Evolutionary conservation across 2,888 invertebrate species (phyloP).

Genomic region (Drosophila pegasa): DNA sequence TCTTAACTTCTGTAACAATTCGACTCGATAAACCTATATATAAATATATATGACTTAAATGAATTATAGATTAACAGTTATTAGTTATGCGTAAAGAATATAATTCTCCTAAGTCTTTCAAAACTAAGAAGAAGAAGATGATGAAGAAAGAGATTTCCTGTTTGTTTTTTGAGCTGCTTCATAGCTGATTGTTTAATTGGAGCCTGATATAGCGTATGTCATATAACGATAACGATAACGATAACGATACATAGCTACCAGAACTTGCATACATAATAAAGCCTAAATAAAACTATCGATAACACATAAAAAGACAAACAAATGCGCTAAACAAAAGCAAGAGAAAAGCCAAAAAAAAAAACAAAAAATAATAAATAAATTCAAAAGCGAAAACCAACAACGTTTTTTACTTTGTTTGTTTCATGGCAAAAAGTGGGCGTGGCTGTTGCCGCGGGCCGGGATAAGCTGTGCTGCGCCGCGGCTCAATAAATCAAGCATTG

Average conservation of each 20-base stretch:
- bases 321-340: conserved; percentile 12
- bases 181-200: conserved; percentile 2
- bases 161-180: conserved; percentile 7
- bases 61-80: background rate
- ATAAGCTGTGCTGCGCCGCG: conserved; percentile 1
- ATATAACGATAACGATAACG: conserved; percentile 39
- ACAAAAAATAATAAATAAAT: conserved; percentile 54
- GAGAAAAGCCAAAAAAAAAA: conserved; percentile 6
- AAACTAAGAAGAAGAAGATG: background rate
- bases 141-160: background rate
- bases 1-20: background rate
- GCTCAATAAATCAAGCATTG: conserved; percentile 71
- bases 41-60: background rate
- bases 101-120: conserved; percentile 6
- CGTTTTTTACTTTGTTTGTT: conserved; percentile 59
- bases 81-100: conserved; percentile 5
- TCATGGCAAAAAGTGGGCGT: conserved; percentile 47
- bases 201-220: conserved; percentile 14
- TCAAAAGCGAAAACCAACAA: conserved; percentile 74
- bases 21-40: background rate
- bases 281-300: conserved; percentile 64
- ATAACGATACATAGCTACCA: conserved; percentile 53
- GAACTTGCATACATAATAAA: conserved; percentile 62
- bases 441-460: conserved; percentile 21
- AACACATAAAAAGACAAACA: conserved; percentile 46